These are phyloP conservation scores for Cephus sareptanus DNA, from an alignment of 2,888 invertebrate species.

Conservation along the genomic window DNA sequence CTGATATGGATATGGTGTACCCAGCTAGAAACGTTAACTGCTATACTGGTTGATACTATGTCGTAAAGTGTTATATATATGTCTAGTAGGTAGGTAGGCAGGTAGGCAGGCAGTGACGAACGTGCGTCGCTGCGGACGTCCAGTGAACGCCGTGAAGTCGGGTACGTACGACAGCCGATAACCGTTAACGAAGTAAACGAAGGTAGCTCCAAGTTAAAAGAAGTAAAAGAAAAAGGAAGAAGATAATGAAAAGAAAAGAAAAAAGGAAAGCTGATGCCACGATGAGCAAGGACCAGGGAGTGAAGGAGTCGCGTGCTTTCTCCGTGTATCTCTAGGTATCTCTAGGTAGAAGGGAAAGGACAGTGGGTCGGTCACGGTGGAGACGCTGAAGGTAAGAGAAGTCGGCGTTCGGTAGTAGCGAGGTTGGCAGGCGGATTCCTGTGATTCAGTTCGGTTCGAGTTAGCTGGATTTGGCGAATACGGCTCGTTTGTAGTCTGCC, in stretches of 20 bases:
- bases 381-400: neutral
- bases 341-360: neutral
- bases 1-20: neutral
- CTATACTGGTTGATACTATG: neutral
- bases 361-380: neutral
- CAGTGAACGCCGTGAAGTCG: neutral
- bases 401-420: neutral
- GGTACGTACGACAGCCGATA: neutral
- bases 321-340: neutral
- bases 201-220: neutral
- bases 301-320: neutral
- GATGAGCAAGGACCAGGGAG: neutral
- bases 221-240: neutral
- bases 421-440: slow-evolving; percentile 47
- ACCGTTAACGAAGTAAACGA: neutral
- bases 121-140: neutral
- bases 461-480: slow-evolving; percentile 60
- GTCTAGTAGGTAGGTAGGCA: neutral
- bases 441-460: slow-evolving; percentile 57
- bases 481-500: slow-evolving; percentile 58
- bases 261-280: neutral
- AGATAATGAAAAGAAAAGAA: slow-evolving; percentile 1
- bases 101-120: neutral
- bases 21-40: neutral
- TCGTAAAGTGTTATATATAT: neutral